These are phyloP conservation scores for Alces alces DNA, from an alignment of 2,113 vertebrate genomes.

Conservation along the genomic window DNA sequence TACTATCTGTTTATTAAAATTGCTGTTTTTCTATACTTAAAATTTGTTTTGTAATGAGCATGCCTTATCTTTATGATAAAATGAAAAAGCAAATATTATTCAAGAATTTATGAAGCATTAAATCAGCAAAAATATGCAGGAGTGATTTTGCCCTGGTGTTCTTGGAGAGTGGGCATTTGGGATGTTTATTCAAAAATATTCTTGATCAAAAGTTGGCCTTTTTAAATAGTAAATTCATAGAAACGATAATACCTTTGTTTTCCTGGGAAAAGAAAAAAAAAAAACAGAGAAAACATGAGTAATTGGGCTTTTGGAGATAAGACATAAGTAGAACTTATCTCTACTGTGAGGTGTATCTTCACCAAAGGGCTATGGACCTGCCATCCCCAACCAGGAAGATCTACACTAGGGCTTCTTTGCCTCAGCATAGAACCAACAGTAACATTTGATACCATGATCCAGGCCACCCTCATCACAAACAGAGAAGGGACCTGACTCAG, in stretches of 20 bases:
- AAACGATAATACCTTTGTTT: background rate
- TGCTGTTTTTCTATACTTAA: background rate
- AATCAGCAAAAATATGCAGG: background rate
- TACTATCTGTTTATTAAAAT: background rate
- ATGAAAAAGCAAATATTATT: background rate
- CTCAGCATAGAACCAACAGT: background rate
- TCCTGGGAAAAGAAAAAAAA: constrained; percentile 16
- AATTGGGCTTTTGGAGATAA: background rate
- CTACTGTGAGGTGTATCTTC: background rate
- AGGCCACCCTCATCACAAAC: background rate
- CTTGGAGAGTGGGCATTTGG: background rate
- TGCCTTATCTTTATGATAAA: background rate
- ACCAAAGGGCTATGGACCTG: background rate
- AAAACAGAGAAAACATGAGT: background rate
- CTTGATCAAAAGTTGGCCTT: background rate
- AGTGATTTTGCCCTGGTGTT: background rate
- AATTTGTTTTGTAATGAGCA: background rate
- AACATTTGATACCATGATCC: too few species aligned
- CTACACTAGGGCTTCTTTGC: background rate
- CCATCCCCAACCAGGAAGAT: too few species aligned
- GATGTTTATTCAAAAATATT: background rate
- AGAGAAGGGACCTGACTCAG: background rate
- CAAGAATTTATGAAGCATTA: background rate
- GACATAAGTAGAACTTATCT: background rate
- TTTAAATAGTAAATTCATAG: background rate